Evolutionary conservation across 2,797 vertebrate species (phyloP), one percentile per base, ranked within the genome.

Genomic region (Enteromius trimaculatus): DNA sequence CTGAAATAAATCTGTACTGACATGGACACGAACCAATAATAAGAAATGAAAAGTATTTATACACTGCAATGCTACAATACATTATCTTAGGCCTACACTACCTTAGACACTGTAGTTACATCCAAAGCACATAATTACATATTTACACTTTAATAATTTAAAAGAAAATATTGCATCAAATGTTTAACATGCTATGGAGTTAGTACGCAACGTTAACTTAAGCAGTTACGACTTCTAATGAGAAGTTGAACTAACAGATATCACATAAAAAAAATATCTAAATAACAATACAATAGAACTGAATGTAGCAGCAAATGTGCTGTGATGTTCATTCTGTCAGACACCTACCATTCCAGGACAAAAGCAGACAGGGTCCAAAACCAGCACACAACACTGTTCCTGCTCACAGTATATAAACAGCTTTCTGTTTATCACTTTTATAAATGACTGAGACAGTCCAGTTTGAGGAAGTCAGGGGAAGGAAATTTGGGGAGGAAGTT

Each of bases 381-480:
- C 19, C 6, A 31, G 42, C 65, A 64, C 8, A 47, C 17, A 69
- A 19, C n/a, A 51, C 23, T 3, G 9, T n/a, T 39, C 37, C 42
- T 39, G 7, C 44, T 77, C 10, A 55, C 39, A 77, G 39, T 49
- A 26, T 44, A 11, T 4, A 65, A 9, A 60, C 49, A 23, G 49
- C 39, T 66, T 37, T 72, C 68, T 7, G 60, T 65, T 74, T 1
- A 74, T 58, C 60, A 23, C 26, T 23, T 42, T 29, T 68, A 68
- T 2, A 78, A 82, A 77, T 62, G 42, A 60, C 34, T 51, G 23
- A 76, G 62, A 69, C 23, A 31, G 55, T 62, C 17, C 29, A 66
- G 47, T 77, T 71, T 71, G 55, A 84, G 85, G 81, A 86, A 86
- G 84, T 75, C n/a, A 13, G 9, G 23, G 62, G 21, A 65, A 64